Percentiles rank a stretch among this genome's conserved stretches.
Evolutionary conservation across 2,113 vertebrate species (phyloP).

Genomic region (Struthio camelus): DNA sequence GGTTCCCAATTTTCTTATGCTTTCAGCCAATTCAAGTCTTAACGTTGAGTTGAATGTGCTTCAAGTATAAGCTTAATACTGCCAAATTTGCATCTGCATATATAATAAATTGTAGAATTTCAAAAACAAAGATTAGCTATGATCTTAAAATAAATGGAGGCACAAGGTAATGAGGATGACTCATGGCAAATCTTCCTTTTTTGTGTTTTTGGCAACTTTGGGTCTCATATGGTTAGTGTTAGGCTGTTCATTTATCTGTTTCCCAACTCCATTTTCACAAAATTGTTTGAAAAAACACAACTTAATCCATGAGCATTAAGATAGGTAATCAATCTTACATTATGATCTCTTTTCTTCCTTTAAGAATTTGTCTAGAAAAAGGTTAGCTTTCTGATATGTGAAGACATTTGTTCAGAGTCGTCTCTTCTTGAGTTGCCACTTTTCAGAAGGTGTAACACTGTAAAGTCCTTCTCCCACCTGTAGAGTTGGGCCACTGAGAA

Average conservation of each 20-base stretch:
- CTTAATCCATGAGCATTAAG: fast-evolving
- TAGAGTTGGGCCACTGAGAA: not conserved
- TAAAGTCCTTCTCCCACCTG: not conserved
- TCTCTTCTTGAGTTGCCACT: not conserved
- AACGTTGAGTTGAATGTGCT: not conserved
- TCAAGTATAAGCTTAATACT: not conserved
- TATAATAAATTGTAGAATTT: not conserved
- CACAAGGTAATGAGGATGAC: not conserved
- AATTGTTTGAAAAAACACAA: not conserved
- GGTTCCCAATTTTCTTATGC: not conserved
- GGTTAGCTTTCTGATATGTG: fast-evolving
- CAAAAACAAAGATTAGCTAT: not conserved
- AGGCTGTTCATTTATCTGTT: not conserved
- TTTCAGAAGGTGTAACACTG: not conserved
- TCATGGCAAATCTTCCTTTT: not conserved
- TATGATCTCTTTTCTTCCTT: not conserved
- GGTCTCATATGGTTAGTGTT: not conserved
- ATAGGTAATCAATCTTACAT: not conserved
- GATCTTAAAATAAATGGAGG: not conserved
- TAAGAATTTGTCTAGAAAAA: not conserved
- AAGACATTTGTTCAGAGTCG: not conserved
- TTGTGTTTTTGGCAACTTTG: not conserved
- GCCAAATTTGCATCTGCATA: not conserved
- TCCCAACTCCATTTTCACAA: not conserved
- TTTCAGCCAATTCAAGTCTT: not conserved